phyloP scores from a whole-genome alignment of 37 sponge, comb jelly and placozoan species.

The Agelas oroides region DNA sequence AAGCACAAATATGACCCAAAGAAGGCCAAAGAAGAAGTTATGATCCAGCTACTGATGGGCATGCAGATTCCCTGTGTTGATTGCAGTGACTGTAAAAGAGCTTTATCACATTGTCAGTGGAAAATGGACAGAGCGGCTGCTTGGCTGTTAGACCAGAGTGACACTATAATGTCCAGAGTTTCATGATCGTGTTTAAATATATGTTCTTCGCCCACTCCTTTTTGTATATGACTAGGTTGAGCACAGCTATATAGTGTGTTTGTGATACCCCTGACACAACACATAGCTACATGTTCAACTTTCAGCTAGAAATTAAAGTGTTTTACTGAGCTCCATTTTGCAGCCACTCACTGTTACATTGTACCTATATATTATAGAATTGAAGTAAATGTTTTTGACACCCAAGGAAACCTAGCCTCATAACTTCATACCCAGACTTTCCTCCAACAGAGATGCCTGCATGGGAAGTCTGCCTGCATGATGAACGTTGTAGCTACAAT shows the following conservation, averaged over 20 bases:
- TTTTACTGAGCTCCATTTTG: no score
- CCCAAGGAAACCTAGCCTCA: no score
- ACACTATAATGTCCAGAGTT: not conserved
- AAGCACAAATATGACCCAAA: conserved; percentile 5
- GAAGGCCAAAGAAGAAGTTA: conserved; percentile 43
- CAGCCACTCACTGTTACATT: no score
- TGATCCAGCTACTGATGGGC: conserved; percentile 54
- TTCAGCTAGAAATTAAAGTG: no score
- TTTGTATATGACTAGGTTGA: not conserved
- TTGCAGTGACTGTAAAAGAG: conserved; percentile 54
- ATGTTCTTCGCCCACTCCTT: no score
- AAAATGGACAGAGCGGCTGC: conserved; percentile 70
- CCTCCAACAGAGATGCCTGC: no score
- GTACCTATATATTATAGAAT: no score
- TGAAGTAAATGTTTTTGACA: no score
- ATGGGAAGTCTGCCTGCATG: no score
- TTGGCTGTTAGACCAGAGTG: conserved; percentile 67
- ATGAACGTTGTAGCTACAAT: no score
- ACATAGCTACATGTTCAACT: no score
- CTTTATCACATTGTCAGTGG: conserved; percentile 66
- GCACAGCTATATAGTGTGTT: not conserved
- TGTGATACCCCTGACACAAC: not conserved
- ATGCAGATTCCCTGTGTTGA: conserved; percentile 47
- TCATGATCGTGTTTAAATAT: not conserved
- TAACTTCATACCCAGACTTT: no score